Base-by-base conservation (phyloP, 2,113 vertebrate species). In the Syrmaticus mikado region DNA sequence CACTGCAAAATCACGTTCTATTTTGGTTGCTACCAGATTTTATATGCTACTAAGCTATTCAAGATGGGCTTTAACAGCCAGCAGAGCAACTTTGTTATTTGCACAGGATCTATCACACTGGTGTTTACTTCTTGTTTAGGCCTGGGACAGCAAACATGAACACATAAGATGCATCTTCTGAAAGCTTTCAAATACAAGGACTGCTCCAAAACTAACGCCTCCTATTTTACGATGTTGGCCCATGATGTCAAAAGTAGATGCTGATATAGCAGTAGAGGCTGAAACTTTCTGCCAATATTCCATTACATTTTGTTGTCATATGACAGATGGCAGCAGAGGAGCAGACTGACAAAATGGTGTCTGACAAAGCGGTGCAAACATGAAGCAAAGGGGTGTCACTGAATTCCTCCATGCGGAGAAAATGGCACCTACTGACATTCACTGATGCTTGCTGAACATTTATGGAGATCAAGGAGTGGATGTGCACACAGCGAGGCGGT, bases 1-100 rank as follows among this genome's bases (percentile, higher is more conserved):
- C 93, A 91, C 68, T 50, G 55, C 16, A 58, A 66, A 87, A 85
- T 60, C 85, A 90, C 14, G 45, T 46, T 91, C 93, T 94, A 85
- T 93, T 96, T 87, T 55, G 45, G 94, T 81, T 87, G 64, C 78
- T 91, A 57, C 45, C 16, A 28, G 75, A 34, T 91, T 87, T 85
- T 68, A 61, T 7, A 22, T 4, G 58, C 25, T 27, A 72, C 53
- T 36, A 43, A 5, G 32, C 66, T 64, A 34, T 8, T 12, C 6
- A 61, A 60, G 71, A 86, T 13, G 40, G 45, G 62, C 48, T 79
- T 52, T 8, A 82, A 16, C 11, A 89, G 62, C 27, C 62, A 85
- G 52, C 62, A 84, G 43, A 72, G 14, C 43, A 15, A 17, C n/a
- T 22, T 34, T 0, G 1, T 28, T 40, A 73, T 18, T 43, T 19